Evolutionary conservation across 2,797 vertebrate species (phyloP), one percentile per base, ranked within the genome.

Genomic region (Enteromius mattozi): DNA sequence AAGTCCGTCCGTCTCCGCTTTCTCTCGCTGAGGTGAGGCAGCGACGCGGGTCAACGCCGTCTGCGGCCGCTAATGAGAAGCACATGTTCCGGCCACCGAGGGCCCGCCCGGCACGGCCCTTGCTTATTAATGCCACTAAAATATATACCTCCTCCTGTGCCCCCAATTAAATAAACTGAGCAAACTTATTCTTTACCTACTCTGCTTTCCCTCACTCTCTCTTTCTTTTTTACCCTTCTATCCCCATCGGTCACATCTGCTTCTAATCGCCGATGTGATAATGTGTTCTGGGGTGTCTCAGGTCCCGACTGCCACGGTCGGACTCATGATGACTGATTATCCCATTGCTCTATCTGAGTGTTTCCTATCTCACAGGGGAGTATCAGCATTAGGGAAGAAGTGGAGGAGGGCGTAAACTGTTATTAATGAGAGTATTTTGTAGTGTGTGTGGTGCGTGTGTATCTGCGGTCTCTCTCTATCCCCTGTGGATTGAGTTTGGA

Each of bases 101-200:
- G 92, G 49, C 91, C 93, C 89, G 94, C 94, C 91, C 88, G 17
- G 85, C 92, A 92, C 89, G 94, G 93, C 91, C 88, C 16, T 83
- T 91, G 91, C 93, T 96, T 95, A 96, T 95, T 96, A 95, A 95
- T 95, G 94, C 93, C 92, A 96, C 93, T 96, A 95, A 95, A 95
- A 96, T 96, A 95, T 96, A 96, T 95, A 93, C 93, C 95, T 94
- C 94, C 94, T 96, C 93, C 93, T 95, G 94, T 94, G 95, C 95
- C 93, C 91, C 93, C 94, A 96, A 95, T 96, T 96, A 95, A 94
- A 93, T 91, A 90, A 92, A 93, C 30, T 49, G 76, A 63, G 61
- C 59, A 63, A 47, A 82, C 72, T n/a, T 68, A 35, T 47, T 72
- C 40, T 51, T 24, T 75, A 78, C 61, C 42, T 86, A 33, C 63